These are phyloP conservation scores for Mamestra configurata DNA, from an alignment of 1,140 invertebrate genomes.

Conservation along the genomic window DNA sequence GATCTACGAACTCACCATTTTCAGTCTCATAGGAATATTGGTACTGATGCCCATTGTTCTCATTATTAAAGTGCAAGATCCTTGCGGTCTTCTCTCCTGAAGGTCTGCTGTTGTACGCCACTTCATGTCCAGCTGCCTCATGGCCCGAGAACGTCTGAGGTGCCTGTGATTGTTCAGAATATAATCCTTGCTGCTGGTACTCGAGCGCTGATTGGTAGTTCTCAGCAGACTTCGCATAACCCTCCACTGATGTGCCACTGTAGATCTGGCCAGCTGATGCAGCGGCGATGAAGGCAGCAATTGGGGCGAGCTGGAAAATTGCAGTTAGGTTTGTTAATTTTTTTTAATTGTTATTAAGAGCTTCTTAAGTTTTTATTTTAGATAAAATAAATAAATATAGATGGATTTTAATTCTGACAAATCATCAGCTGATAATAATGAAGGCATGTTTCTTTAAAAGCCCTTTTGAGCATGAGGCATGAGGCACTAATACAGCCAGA, in stretches of 20 bases:
- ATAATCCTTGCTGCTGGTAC: conserved; percentile 60
- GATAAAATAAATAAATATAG: too few relatives aligned
- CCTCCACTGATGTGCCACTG: conserved; percentile 59
- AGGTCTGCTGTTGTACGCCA: conserved; percentile 54
- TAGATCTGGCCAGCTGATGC: conserved; percentile 69
- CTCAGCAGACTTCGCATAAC: conserved; percentile 62
- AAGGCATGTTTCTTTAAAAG: too few relatives aligned
- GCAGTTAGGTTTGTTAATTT: neutral
- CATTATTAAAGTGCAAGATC: conserved; percentile 68
- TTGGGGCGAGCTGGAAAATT: conserved; percentile 64
- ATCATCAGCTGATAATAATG: too few relatives aligned
- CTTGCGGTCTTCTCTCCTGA: conserved; percentile 68
- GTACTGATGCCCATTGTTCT: conserved; percentile 72
- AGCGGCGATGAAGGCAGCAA: conserved; percentile 67
- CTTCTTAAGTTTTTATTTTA: neutral
- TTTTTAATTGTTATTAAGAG: neutral
- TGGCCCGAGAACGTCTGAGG: conserved; percentile 55
- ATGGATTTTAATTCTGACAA: too few relatives aligned
- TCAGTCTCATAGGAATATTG: conserved; percentile 81
- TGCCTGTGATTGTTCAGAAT: conserved; percentile 61
- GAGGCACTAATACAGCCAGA: too few relatives aligned
- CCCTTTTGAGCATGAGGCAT: neutral
- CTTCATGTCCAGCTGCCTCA: conserved; percentile 46
- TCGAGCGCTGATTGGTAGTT: conserved; percentile 68
- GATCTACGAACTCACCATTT: conserved; percentile 71